Base-by-base conservation (phyloP, 1,140 invertebrate genomes). In the Neodiprion pinetum region DNA sequence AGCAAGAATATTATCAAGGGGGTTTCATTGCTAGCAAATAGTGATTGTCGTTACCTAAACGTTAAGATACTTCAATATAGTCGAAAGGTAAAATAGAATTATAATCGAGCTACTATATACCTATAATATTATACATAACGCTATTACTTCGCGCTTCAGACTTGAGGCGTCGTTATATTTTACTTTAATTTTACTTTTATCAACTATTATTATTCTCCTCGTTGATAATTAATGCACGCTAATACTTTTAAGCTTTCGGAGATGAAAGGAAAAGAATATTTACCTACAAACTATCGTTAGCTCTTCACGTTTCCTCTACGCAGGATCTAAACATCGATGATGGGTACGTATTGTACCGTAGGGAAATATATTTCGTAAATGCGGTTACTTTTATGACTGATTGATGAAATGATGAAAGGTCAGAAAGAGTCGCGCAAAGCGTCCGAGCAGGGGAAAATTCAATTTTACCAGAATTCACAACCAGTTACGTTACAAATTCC, bases 11-110 rank as follows among this genome's bases (percentile, higher is more conserved):
- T 40, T 40, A 40, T 40, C 53, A 61, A 14, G 53, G 53, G 7
- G 53, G 53, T 61, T 61, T 7, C 8, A 17, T 61, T 5, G 53
- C 53, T 61, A 61, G 53, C n/a, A 17, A 61, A 61, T 61, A 61
- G 53, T 61, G 53, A 61, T 61, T 61, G 53, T 61, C 53, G n/a
- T 8, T 61, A 61, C 53, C 53, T 61, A 61, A 61, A 61, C 53
- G 53, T 61, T 61, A 61, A 61, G 53, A 61, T 61, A 61, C 9
- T 40, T 40, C 28, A 40, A 40, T 61, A 61, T 17, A 61, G 53
- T 1, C 53, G 53, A 61, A 61, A 61, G 53, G n/a, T 61, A 17
- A 61, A 61, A 61, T 61, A 61, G 11, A 61, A 17, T 61, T n/a
- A 40, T 40, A 40, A 40, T 40, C 28, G 28, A 40, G 28, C 28